Percentiles rank a stretch among this genome's conserved stretches.
Evolutionary conservation across 2,888 invertebrate genomes (phyloP).

Genomic region (Hartigia nigra): DNA sequence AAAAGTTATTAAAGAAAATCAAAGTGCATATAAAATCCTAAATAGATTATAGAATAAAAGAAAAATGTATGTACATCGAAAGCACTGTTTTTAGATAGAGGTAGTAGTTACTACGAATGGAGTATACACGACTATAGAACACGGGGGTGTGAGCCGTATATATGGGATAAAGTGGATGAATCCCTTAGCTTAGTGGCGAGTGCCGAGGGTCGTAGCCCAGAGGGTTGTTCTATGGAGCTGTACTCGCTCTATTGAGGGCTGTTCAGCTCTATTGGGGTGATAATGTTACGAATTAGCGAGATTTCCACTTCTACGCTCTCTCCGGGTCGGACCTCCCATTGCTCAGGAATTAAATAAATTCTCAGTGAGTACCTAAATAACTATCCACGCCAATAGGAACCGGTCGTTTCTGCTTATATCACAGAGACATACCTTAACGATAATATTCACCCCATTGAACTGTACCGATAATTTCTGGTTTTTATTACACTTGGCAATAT

Average conservation of each 20-base stretch:
- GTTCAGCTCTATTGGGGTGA: conserved; percentile 60
- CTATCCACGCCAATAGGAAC: conserved; percentile 20
- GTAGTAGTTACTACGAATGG: conserved; percentile 37
- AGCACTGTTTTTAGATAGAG: background rate
- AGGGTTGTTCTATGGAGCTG: conserved; percentile 48
- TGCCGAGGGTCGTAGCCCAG: conserved; percentile 45
- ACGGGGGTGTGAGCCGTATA: conserved; percentile 37
- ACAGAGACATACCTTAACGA: background rate
- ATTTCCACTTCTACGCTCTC: conserved; percentile 53
- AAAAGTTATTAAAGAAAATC: background rate
- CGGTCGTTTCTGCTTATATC: background rate
- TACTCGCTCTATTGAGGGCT: conserved; percentile 52
- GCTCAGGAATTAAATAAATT: conserved; percentile 45
- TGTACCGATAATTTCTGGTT: background rate
- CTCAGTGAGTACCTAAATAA: conserved; percentile 14
- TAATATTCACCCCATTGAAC: background rate
- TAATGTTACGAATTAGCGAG: conserved; percentile 63
- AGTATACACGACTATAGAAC: conserved; percentile 26
- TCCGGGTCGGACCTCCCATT: conserved; percentile 19
- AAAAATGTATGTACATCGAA: background rate
- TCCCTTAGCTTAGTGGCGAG: conserved; percentile 54
- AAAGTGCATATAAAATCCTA: background rate
- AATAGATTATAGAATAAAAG: background rate
- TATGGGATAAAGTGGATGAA: conserved; percentile 50
- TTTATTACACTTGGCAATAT: background rate